Conservation (phyloP, 2,797 vertebrate genomes). For the Carapus acus region DNA sequence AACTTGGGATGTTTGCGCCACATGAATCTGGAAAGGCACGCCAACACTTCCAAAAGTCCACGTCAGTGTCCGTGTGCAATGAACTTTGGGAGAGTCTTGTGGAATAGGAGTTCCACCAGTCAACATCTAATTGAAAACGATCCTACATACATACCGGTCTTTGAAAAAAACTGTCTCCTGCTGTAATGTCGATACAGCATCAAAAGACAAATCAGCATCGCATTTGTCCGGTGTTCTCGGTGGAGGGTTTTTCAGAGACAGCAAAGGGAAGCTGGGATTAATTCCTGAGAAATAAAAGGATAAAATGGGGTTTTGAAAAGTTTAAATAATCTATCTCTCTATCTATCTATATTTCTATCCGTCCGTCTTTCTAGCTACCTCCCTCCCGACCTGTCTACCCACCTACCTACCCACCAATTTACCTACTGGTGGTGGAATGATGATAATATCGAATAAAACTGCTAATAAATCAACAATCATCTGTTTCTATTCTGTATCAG, state of each 20-base stretch:
- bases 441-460: too few relatives aligned
- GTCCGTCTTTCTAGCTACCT: too few relatives aligned
- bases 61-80: not conserved
- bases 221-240: constrained; percentile 86
- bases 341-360: too few relatives aligned
- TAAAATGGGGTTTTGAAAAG: too few relatives aligned
- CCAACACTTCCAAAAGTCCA: not conserved
- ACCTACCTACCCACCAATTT: too few relatives aligned
- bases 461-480: too few relatives aligned
- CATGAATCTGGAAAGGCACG: constrained; percentile 58
- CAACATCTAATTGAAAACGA: not conserved
- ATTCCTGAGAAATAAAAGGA: constrained; percentile 39
- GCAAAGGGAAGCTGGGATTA: constrained; percentile 31
- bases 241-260: constrained; percentile 70
- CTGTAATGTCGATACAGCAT: constrained; percentile 79
- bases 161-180: constrained; percentile 85
- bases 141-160: constrained; percentile 71
- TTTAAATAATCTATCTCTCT: too few relatives aligned
- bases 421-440: too few relatives aligned
- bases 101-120: not conserved
- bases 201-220: constrained; percentile 76
- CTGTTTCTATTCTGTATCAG: too few relatives aligned
- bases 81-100: not conserved
- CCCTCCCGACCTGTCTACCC: too few relatives aligned
- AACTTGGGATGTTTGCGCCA: constrained; percentile 63